phyloP scores from a whole-genome alignment of 1,140 invertebrate species.

The Drosophila melanica region DNA sequence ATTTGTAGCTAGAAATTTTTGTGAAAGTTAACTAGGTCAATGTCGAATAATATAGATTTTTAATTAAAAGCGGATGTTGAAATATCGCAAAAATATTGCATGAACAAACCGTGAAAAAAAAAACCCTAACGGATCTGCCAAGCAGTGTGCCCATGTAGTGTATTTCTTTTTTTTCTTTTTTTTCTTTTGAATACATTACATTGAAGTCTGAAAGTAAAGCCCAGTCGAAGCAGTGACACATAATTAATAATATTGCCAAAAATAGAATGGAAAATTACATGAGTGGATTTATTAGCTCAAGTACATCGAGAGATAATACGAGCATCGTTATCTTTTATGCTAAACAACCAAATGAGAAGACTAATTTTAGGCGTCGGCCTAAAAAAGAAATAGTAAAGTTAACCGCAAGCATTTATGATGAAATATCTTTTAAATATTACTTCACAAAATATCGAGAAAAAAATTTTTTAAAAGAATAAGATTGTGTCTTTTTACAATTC shows the following conservation, averaged over 20 bases:
- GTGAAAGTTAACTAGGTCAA: conserved; percentile 66
- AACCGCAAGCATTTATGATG: conserved; percentile 39
- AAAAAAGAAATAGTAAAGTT: background rate
- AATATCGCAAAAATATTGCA: conserved; percentile 27
- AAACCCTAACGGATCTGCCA: background rate
- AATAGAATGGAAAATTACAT: conserved; percentile 62
- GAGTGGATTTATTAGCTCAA: conserved; percentile 12
- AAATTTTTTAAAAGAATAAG: background rate
- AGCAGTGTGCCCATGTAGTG: background rate
- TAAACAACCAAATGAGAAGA: background rate
- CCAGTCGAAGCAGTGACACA: background rate
- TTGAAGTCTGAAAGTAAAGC: background rate
- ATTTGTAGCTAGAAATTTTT: conserved; percentile 37
- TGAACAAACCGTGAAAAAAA: background rate
- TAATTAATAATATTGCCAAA: conserved; percentile 29
- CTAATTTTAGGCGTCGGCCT: background rate
- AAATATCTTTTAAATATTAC: conserved; percentile 53
- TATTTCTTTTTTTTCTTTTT: background rate
- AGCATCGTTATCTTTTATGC: conserved; percentile 45
- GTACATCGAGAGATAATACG: conserved; percentile 31
- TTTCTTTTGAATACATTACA: too few species aligned
- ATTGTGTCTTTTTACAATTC: background rate
- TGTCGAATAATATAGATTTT: conserved; percentile 45
- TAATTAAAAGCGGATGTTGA: conserved; percentile 45
- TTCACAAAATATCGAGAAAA: conserved; percentile 25